A percentile compares a stretch with the other conserved stretches of the same genome.
Conservation (phyloP, 2,113 vertebrate genomes). For the Podarcis raffonei region DNA sequence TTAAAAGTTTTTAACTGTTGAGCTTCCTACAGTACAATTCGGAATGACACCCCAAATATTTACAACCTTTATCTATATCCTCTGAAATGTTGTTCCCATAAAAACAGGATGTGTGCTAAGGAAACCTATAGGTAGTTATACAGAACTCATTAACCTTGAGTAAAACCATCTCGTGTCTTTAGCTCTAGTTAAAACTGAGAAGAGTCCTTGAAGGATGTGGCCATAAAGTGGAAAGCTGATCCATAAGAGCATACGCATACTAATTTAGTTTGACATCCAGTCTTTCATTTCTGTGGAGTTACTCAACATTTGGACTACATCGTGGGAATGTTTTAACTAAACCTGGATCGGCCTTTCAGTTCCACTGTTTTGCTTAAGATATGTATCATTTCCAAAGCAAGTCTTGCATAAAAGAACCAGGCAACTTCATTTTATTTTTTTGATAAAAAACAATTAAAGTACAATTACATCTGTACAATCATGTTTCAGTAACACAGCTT, state of each 20-base stretch:
- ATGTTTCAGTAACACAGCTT: conserved; percentile 9
- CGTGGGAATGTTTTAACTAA: conserved; percentile 2
- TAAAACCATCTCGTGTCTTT: neutral
- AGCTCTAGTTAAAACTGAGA: neutral
- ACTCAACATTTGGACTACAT: neutral
- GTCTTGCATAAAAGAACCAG: neutral
- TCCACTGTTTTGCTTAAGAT: neutral
- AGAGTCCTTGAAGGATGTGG: conserved; percentile 13
- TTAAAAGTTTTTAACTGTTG: conserved; percentile 11
- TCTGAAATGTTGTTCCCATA: conserved; percentile 6
- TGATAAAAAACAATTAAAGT: neutral
- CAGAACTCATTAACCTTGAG: conserved; percentile 6
- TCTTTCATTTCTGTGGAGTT: neutral
- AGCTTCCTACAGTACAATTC: neutral
- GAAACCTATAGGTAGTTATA: conserved; percentile 16
- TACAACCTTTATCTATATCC: conserved; percentile 5
- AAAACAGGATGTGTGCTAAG: conserved; percentile 29
- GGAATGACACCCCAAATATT: conserved; percentile 5
- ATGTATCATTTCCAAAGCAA: neutral
- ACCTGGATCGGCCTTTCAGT: neutral
- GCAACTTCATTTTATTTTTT: neutral
- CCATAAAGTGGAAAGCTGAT: neutral
- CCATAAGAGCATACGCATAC: neutral
- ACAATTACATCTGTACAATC: neutral
- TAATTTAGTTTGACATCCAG: neutral